Base-by-base conservation (phyloP, 2,113 vertebrate genomes). In the Rana temporaria region DNA sequence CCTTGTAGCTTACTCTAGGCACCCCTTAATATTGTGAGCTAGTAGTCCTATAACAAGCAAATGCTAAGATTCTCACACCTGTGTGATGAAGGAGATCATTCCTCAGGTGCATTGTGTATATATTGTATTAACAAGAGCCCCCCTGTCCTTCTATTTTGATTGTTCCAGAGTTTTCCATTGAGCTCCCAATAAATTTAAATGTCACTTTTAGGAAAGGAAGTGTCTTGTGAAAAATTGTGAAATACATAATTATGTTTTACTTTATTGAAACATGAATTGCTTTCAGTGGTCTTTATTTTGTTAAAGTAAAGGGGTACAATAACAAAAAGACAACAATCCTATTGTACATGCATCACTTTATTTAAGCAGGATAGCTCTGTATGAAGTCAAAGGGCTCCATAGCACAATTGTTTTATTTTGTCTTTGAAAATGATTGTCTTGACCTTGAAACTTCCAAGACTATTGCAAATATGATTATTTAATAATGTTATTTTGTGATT, bases 1-100 rank as follows among this genome's bases (percentile, higher is more conserved):
- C 89, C 90, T 92, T 90, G 85, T 93, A 93, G 93, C 91, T 91
- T 91, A 91, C 88, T 92, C 91, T 95, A 94, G 94, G 91, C 91
- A 92, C 91, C 92, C 93, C 88, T 91, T 87, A 91, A 90, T 92
- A 90, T 93, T 90, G 92, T 93, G 91, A 94, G 91, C 93, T 93
- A 90, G 92, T 91, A 92, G 90, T 89, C 90, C 55, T 82, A 84
- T 94, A 93, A 57, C 71, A 68, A 91, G 90, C 91, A 91, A 90
- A 89, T 86, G 85, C 89, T 88, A 88, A 85, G 60, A 16, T 42
- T 84, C 82, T 85, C 89, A 88, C 89, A 90, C 85, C 22, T 86
- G 60, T 55, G 63, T 85, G 70, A 17, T 22, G 91, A 90, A 89
- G 86, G 82, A 85, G 84, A 88, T 88, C 90, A 82, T 48, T 90